Base-by-base conservation (phyloP, 2,113 vertebrate genomes). In the Chunga burmeisteri region DNA sequence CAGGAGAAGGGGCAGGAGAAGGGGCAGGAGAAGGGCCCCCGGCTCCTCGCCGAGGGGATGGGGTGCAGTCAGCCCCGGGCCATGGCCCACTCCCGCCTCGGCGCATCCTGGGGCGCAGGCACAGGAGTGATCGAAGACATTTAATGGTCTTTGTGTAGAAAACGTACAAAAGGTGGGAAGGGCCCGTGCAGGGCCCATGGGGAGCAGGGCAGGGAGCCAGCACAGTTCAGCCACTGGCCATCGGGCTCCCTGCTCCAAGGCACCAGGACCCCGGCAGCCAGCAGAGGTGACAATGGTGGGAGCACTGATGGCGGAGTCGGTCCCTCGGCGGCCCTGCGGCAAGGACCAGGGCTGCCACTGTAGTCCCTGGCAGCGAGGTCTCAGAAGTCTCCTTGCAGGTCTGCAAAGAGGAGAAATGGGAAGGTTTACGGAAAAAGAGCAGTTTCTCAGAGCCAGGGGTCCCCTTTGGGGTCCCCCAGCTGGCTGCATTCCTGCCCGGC, bases 321-420 rank as follows among this genome's bases (percentile, higher is more conserved):
- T 65, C 73, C 80, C 44, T 29, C 6, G 4, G 21, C 2, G 1
- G 7, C 47, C 23, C 47, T 9, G 46, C 0, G 1, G 52, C 12
- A n/a, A n/a, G n/a, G n/a, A n/a, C n/a, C n/a, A n/a, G n/a, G n/a
- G n/a, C n/a, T n/a, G n/a, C n/a, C 18, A 4, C 36, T 4, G 14
- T 6, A 10, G 12, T 22, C 46, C 16, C 47, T 1, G 5, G 59
- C 80, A 21, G 62, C 1, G 0, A 22, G 29, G 42, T 7, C 89
- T 99, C 97, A 99, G 94, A 99, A 99, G 61, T 99, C 98, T 96
- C 98, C 98, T 46, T 99, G 98, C 83, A 99, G 97, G 97, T 99
- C 99, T 99, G 93, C 1, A 23, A 97, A 97, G 94, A 38, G 92
- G 10, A 86, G 63, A 90, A 75, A 44, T 0, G 7, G 3, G 16